Evolutionary conservation across 2,888 invertebrate genomes (phyloP).

Genomic region (Margaritifera margaritifera): DNA sequence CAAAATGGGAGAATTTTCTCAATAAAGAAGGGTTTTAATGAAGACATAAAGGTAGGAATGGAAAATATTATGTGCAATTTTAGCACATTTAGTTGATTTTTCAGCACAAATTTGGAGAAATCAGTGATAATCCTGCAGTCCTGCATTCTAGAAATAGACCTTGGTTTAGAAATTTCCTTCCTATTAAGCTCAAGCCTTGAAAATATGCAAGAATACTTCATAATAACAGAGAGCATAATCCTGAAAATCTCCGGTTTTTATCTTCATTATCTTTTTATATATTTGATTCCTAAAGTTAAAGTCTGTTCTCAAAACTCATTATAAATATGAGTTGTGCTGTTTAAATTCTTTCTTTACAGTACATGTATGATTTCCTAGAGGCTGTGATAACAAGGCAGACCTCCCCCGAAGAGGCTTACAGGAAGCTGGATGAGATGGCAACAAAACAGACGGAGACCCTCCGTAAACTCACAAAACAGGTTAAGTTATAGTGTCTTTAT

Average conservation of each 20-base stretch:
- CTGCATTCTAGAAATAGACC: too few species aligned
- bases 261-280: background rate
- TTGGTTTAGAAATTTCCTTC: too few species aligned
- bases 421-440: slow-evolving; percentile 95
- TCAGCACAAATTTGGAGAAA: too few species aligned
- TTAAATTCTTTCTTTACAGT: slow-evolving; percentile 73
- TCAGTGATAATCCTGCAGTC: too few species aligned
- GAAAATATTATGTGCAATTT: too few species aligned
- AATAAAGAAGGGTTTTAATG: too few species aligned
- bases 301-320: background rate
- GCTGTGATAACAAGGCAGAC: slow-evolving; percentile 98
- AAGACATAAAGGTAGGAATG: too few species aligned
- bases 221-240: too few species aligned
- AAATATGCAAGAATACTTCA: too few species aligned
- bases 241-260: background rate
- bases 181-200: too few species aligned
- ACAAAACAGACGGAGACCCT: slow-evolving; percentile 91
- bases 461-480: slow-evolving; percentile 92
- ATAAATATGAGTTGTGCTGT: background rate
- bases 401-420: slow-evolving; percentile 91
- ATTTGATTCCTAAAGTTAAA: background rate
- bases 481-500: slow-evolving; percentile 20
- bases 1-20: too few species aligned
- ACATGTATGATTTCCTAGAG: slow-evolving; percentile 95
- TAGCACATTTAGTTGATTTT: too few species aligned